Base-by-base conservation (phyloP, 1,140 invertebrate genomes). In the Homalodisca vitripennis region DNA sequence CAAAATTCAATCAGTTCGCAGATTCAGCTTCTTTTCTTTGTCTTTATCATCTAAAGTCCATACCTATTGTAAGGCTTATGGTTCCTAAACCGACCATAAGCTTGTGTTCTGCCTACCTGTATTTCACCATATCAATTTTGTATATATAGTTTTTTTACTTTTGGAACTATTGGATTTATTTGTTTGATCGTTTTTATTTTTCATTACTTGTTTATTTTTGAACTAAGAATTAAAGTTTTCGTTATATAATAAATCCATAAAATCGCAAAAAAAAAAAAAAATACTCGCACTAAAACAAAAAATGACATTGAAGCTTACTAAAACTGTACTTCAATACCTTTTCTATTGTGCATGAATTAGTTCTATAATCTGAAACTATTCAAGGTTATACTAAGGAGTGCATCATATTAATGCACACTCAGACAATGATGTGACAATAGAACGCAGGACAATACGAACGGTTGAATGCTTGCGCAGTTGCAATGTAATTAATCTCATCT, bases 161-260 rank as follows among this genome's bases (percentile, higher is more conserved):
- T 60, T 60, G 14, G 55, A 24, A 60, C 12, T 24, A 22, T 60
- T 60, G 14, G 55, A 24, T 22, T 60, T 60, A 22, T 14, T 60
- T 60, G 55, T 60, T 27, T 60, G 55, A 60, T 60, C 55, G 55
- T 60, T 60, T 60, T 60, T 27, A 51, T 51, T 60, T 53, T 60
- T 60, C 55, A 60, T 60, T 30, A 60, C 27, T 60, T 60, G 55
- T 60, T 60, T 60, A 60, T 60, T 60, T 60, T 60, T 60, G 55
- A 60, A 27, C 6, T 60, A 60, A 17, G 55, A 60, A 60, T 60
- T n/a, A 60, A 60, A 60, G 55, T 60, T 60, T 26, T 60, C 55
- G 55, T 60, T 60, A 60, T 60, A 60, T 60, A 60, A 60, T 60
- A 60, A 60, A 60, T 60, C 14, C 26, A 60, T 12, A 60, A 60